phyloP scores from a whole-genome alignment of 2,113 vertebrate species.

The Semnopithecus entellus region DNA sequence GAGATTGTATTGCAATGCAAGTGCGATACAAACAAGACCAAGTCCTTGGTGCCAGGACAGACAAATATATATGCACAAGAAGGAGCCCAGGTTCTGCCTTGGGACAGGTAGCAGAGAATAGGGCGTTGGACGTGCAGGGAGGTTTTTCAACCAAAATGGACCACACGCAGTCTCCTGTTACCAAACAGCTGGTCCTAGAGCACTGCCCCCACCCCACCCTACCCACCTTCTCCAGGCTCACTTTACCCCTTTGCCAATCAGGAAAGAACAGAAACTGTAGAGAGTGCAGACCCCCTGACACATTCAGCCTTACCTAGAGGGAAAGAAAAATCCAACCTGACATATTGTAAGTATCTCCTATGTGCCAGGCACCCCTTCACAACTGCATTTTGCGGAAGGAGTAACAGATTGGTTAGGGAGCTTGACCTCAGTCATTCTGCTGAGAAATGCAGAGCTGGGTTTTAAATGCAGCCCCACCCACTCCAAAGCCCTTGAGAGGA shows the following conservation, averaged over 20 bases:
- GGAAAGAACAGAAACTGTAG: neutral
- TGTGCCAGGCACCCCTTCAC: neutral
- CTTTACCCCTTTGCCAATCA: neutral
- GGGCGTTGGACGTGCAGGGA: neutral
- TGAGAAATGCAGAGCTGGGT: neutral
- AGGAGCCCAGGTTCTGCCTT: neutral
- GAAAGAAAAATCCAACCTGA: neutral
- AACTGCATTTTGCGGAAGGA: neutral
- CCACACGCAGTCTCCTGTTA: neutral
- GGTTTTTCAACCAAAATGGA: neutral
- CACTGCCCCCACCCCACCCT: too few species aligned
- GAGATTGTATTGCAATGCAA: neutral
- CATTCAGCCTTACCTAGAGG: neutral
- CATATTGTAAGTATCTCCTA: neutral
- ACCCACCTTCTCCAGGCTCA: neutral
- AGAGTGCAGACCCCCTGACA: neutral
- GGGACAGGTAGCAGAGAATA: neutral
- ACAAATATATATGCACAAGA: neutral
- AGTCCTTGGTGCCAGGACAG: neutral
- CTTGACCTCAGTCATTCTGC: neutral
- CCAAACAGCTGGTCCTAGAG: neutral
- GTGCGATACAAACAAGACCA: neutral
- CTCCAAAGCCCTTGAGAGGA: neutral
- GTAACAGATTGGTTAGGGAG: neutral
- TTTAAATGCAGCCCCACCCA: neutral